Conservation (phyloP, 2,888 invertebrate genomes). For the Mesorhabditis spiculigera region DNA sequence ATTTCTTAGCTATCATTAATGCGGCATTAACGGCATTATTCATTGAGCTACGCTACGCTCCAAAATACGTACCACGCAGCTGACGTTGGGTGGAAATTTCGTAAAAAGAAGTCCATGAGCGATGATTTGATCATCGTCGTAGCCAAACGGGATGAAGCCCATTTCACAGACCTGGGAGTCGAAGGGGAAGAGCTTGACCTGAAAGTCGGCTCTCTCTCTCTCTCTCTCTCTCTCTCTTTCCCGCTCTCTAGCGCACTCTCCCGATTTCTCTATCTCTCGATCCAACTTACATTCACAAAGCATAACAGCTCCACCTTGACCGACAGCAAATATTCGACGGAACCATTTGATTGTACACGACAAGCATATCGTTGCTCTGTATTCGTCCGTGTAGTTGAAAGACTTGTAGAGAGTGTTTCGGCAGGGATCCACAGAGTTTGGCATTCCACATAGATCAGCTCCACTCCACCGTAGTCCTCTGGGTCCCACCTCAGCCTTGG, state of each 20-base stretch:
- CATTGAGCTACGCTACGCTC: too few species aligned
- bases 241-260: too few species aligned
- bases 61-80: too few species aligned
- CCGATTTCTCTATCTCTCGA: too few species aligned
- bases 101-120: neutral
- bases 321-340: too few species aligned
- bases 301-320: neutral
- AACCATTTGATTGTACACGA: too few species aligned
- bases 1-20: too few species aligned
- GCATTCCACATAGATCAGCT: neutral
- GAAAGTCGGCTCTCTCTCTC: neutral
- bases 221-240: too few species aligned
- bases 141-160: neutral
- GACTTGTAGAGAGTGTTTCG: too few species aligned
- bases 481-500: neutral
- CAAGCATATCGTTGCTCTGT: too few species aligned
- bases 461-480: neutral
- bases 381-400: too few species aligned
- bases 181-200: neutral
- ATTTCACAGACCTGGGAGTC: neutral
- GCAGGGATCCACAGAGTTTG: neutral
- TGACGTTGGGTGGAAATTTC: neutral
- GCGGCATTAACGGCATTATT: too few species aligned
- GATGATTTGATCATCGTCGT: neutral
- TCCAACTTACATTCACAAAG: neutral